Percentiles rank a stretch among this genome's conserved stretches.
Conservation (phyloP, 2,888 invertebrate species). For the Drosophila nr. medialis region DNA sequence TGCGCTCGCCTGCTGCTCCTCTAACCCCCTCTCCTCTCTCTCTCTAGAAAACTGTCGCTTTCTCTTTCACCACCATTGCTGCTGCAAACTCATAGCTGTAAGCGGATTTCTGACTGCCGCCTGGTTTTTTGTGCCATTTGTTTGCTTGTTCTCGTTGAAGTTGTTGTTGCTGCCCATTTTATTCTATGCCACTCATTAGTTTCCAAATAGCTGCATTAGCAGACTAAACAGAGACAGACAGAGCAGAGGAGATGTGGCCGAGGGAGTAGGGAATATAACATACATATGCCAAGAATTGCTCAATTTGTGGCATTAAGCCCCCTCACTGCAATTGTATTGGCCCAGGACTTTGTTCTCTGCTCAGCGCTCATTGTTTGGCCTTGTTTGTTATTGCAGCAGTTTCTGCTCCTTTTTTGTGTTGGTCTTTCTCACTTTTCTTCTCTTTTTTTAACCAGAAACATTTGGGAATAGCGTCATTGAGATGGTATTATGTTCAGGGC, state of each 20-base stretch:
- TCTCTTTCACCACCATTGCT: constrained; percentile 8
- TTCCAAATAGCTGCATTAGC: constrained; percentile 80
- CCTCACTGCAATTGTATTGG: constrained; percentile 24
- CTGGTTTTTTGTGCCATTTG: constrained; percentile 52
- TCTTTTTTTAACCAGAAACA: constrained; percentile 17
- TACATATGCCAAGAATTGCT: constrained; percentile 66
- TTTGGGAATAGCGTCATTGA: constrained; percentile 18
- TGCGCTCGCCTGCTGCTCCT: constrained; percentile 51
- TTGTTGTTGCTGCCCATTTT: constrained; percentile 42
- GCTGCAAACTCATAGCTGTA: constrained; percentile 55
- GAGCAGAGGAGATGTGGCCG: neutral
- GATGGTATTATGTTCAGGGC: constrained; percentile 10
- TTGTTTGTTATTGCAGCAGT: constrained; percentile 77
- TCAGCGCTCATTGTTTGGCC: constrained; percentile 43
- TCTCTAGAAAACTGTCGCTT: neutral
- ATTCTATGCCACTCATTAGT: constrained; percentile 70
- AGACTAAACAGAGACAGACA: constrained; percentile 11
- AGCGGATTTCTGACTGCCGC: constrained; percentile 71
- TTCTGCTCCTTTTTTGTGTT: constrained; percentile 9
- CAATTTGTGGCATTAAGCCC: constrained; percentile 78
- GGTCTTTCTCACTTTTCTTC: constrained; percentile 12
- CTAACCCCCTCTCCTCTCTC: constrained; percentile 11
- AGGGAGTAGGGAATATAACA: constrained; percentile 24
- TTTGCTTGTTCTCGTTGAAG: constrained; percentile 35
- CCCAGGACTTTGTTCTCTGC: constrained; percentile 34